Conservation (phyloP, 2,113 vertebrate genomes). For the Tupaia tana region DNA sequence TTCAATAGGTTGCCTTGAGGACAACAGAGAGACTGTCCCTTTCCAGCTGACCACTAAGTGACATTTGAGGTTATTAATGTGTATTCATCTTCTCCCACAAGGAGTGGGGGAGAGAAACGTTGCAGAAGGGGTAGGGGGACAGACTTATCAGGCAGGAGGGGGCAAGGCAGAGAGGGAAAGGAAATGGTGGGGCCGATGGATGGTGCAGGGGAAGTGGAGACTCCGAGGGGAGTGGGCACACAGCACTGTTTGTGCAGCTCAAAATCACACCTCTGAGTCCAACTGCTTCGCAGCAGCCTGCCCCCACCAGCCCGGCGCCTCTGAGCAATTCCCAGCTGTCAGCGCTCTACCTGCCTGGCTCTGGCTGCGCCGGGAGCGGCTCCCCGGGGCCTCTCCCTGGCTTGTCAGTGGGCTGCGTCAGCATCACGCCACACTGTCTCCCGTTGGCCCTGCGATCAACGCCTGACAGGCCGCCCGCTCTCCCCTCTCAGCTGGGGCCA, state of each 20-base stretch:
- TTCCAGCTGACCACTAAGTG: conserved; percentile 16
- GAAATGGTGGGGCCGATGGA: background rate
- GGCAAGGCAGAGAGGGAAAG: background rate
- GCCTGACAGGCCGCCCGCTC: conserved; percentile 76
- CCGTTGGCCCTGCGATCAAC: conserved; percentile 76
- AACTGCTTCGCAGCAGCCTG: conserved; percentile 51
- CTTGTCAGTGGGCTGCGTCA: conserved; percentile 79
- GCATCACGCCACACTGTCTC: conserved; percentile 80
- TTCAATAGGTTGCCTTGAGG: background rate
- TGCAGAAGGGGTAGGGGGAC: background rate
- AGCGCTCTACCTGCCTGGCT: conserved; percentile 74
- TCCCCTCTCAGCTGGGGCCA: conserved; percentile 73
- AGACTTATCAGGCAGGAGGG: background rate
- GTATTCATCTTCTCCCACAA: background rate
- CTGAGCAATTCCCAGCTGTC: conserved; percentile 73
- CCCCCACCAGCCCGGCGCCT: conserved; percentile 67
- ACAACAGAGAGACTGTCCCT: background rate
- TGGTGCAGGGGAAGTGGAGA: background rate
- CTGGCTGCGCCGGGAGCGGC: conserved; percentile 54
- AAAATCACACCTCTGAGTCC: conserved; percentile 34
- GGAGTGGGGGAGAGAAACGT: background rate
- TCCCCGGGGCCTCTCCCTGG: conserved; percentile 73
- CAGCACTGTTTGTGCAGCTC: background rate
- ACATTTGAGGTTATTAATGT: conserved; percentile 14
- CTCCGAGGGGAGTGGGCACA: background rate